These are phyloP conservation scores for Drosophila tsacasi DNA, from an alignment of 1,140 invertebrate species.

Conservation along the genomic window DNA sequence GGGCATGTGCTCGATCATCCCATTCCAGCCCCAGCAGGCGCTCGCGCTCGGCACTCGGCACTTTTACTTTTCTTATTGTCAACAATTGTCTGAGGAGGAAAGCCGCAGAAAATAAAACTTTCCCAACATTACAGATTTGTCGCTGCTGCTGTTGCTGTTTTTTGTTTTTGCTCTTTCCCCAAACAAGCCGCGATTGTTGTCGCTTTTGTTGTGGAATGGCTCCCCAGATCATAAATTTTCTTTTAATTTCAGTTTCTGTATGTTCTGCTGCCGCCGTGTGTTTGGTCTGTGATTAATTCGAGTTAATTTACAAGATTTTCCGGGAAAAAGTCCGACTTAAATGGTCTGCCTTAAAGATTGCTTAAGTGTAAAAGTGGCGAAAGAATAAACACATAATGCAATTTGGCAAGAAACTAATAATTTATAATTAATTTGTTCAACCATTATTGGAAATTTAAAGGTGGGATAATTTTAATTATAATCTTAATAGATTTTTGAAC, in stretches of 20 bases:
- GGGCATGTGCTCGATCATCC: slow-evolving; percentile 45
- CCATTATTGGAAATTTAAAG: not conserved
- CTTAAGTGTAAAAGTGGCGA: too few species aligned
- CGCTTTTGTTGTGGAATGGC: slow-evolving; percentile 48
- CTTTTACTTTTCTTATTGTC: slow-evolving; percentile 80
- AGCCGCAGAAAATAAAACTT: slow-evolving; percentile 60
- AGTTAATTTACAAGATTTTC: slow-evolving; percentile 37
- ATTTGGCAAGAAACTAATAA: not conserved
- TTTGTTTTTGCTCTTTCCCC: not conserved
- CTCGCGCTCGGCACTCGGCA: slow-evolving; percentile 15
- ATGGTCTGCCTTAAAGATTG: too few species aligned
- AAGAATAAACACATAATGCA: not conserved
- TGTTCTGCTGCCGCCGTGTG: slow-evolving; percentile 30
- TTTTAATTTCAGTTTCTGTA: slow-evolving; percentile 65
- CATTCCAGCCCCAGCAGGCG: slow-evolving; percentile 28
- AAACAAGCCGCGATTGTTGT: slow-evolving; percentile 34
- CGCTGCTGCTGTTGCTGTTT: slow-evolving; percentile 1
- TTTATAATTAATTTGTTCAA: too few species aligned
- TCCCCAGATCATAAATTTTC: slow-evolving; percentile 67
- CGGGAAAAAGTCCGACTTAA: slow-evolving; percentile 20
- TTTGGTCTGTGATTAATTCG: slow-evolving; percentile 24
- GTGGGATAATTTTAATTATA: not conserved
- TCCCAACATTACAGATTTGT: slow-evolving; percentile 64
- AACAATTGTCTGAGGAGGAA: slow-evolving; percentile 51
- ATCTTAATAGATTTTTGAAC: not conserved